Conservation (phyloP, 1,140 invertebrate genomes). For the Araneus ventricosus region DNA sequence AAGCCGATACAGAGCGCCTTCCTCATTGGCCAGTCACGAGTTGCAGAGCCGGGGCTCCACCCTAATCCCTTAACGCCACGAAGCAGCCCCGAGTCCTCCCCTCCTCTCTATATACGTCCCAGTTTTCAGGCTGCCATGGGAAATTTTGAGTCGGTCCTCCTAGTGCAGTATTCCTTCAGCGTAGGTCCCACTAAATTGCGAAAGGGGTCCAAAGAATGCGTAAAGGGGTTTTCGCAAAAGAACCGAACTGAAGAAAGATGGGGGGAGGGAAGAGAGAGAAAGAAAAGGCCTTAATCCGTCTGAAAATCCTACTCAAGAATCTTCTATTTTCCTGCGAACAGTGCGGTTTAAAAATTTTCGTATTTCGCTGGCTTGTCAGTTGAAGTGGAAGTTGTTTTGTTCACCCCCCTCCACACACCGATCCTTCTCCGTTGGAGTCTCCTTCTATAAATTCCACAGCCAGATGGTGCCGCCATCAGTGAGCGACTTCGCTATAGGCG, state of each 20-base stretch:
- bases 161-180: not conserved
- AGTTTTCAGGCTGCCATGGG: constrained; percentile 30
- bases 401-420: not conserved
- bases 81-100: constrained; percentile 4
- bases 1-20: constrained; percentile 72
- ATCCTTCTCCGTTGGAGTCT: not conserved
- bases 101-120: constrained; percentile 39
- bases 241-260: not conserved
- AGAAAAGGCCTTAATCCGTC: constrained; percentile 47
- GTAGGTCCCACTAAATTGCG: not conserved
- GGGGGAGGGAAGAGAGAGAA: not conserved
- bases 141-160: constrained; percentile 41
- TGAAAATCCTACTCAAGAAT: constrained; percentile 52
- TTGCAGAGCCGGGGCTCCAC: constrained; percentile 57
- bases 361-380: constrained; percentile 56
- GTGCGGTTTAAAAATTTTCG: constrained; percentile 62
- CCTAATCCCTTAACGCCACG: constrained; percentile 67
- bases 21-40: constrained; percentile 73
- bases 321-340: constrained; percentile 40
- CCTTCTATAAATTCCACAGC: constrained; percentile 30
- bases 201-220: constrained; percentile 17
- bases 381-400: constrained; percentile 51
- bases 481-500: constrained; percentile 34
- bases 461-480: constrained; percentile 1
- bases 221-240: constrained; percentile 8